Evolutionary conservation across 1,140 invertebrate species (phyloP), one percentile per base, ranked within the genome.

Genomic region (Triops cancriformis): DNA sequence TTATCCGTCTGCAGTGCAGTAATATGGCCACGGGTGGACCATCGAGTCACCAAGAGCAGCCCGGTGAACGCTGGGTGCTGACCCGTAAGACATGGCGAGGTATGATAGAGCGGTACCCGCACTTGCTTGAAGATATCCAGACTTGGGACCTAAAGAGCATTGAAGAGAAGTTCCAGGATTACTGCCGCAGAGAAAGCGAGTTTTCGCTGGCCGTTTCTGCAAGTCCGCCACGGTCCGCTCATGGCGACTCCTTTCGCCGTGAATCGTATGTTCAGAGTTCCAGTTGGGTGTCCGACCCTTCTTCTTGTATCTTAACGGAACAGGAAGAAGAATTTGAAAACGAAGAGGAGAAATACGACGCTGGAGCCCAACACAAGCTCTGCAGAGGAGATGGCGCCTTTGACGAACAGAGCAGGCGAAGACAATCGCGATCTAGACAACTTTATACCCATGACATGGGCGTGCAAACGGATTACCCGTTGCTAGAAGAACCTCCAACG

Each of bases 31-130:
- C 51, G 51, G 51, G 51, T 64, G 51, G 51, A 64, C 14, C 51
- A n/a, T 64, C 51, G 5, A 1, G 18, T 64, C 51, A 64, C 5
- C 4, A 4, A 64, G n/a, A 64, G 10, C n/a, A 45, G 18, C 74
- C 74, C 5, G 26, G 37, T 26, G 92, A 94, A 84, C 88, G 93
- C 85, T 95, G 93, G 93, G 85, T 95, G 41, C 86, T 94, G 26
- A 94, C 93, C 6, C 86, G 93, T 31, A 95, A 95, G 85, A 94
- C 93, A 26, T 95, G 93, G 93, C 87, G 92, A 78, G 94, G 94
- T 83, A 95, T 95, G 93, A 89, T 92, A 0, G 93, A 95, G 92
- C 93, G 12, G 93, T 93, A n/a, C 89, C 92, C 72, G 90, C 90
- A 81, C 86, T 95, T 14, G 91, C 95, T 64, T 93, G 93, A 0